phyloP scores from a whole-genome alignment of 1,140 invertebrate genomes.

The Bombus vancouverensis region DNA sequence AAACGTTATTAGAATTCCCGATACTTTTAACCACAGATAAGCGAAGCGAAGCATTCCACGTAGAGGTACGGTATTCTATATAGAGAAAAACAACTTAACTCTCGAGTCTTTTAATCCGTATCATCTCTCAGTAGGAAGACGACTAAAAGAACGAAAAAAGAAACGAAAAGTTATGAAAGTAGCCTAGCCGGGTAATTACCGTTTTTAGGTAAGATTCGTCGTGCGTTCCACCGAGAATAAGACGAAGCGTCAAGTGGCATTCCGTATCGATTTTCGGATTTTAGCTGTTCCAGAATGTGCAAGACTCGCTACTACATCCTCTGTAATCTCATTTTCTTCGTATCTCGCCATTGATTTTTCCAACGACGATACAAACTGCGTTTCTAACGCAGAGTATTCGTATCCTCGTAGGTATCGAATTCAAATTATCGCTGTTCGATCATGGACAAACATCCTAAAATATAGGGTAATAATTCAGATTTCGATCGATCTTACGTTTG shows the following conservation, averaged over 20 bases:
- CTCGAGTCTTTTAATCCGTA: background rate
- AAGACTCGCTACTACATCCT: background rate
- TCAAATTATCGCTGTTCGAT: too few relatives aligned
- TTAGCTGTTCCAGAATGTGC: background rate
- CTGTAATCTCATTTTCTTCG: constrained; percentile 1
- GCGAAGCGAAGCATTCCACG: background rate
- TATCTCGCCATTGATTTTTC: background rate
- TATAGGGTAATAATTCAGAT: too few relatives aligned
- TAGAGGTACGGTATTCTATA: too few relatives aligned
- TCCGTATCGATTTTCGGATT: constrained; percentile 12
- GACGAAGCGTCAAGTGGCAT: background rate
- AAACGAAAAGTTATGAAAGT: background rate
- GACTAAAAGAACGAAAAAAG: too few relatives aligned
- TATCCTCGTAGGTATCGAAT: background rate
- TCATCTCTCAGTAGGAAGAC: background rate
- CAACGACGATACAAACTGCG: too few relatives aligned
- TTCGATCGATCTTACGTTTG: too few relatives aligned
- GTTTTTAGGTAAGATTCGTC: background rate
- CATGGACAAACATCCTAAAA: too few relatives aligned
- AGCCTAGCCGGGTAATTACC: background rate
- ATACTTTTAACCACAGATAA: background rate
- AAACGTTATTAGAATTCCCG: background rate
- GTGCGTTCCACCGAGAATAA: background rate
- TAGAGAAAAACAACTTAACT: background rate
- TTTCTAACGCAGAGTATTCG: too few relatives aligned